Evolutionary conservation across 2,797 vertebrate species (phyloP).

Genomic region (Tinamus major): DNA sequence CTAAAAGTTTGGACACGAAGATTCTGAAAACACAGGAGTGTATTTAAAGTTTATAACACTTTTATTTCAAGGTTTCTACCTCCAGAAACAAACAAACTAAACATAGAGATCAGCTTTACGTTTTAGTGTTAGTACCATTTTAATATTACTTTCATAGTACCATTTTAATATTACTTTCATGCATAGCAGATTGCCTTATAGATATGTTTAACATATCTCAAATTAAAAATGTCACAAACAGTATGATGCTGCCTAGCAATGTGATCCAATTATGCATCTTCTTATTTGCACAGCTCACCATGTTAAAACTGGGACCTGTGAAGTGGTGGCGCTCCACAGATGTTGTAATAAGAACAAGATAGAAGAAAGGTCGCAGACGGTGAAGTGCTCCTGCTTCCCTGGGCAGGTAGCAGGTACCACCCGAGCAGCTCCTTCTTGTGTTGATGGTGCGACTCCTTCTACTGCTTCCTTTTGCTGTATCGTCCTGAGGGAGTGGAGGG

Average conservation of each 20-base stretch:
- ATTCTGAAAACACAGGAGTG: not conserved
- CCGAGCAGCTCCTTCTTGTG: constrained; percentile 93
- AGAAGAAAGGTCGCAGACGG: constrained; percentile 96
- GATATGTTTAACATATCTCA: constrained; percentile 44
- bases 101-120: constrained; percentile 36
- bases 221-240: constrained; percentile 22
- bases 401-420: constrained; percentile 98
- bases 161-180: constrained; percentile 44
- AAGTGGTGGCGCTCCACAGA: constrained; percentile 96
- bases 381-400: constrained; percentile 98
- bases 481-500: not conserved
- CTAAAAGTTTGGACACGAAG: not conserved
- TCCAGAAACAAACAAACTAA: not conserved
- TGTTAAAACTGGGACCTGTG: constrained; percentile 95
- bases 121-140: not conserved
- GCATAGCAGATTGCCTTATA: not conserved
- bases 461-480: constrained; percentile 18
- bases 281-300: constrained; percentile 84
- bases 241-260: not conserved
- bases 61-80: not conserved
- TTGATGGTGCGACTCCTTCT: constrained; percentile 88
- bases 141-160: constrained; percentile 40
- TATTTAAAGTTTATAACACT: not conserved
- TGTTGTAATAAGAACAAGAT: constrained; percentile 99
- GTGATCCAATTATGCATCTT: constrained; percentile 7